phyloP scores from a whole-genome alignment of 2,113 vertebrate species.

The Crotophaga sulcirostris region DNA sequence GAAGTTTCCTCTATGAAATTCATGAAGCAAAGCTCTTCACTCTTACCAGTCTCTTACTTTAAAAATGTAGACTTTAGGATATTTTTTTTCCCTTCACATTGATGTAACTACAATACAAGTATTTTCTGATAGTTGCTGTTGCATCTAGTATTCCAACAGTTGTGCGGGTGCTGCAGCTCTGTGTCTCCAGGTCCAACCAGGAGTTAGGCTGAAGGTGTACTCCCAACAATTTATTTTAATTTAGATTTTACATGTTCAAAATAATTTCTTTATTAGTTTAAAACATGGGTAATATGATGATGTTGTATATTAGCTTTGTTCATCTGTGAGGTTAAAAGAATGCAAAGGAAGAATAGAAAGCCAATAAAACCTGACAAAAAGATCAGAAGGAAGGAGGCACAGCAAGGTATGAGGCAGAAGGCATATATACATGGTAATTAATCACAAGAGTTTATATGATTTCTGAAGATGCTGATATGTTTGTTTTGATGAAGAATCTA shows the following conservation, averaged over 20 bases:
- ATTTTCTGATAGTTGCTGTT: background rate
- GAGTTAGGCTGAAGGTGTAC: background rate
- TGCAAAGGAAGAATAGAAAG: background rate
- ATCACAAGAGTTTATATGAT: background rate
- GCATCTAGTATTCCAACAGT: background rate
- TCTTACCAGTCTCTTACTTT: background rate
- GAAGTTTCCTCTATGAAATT: background rate
- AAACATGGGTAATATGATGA: background rate
- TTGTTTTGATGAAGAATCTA: background rate
- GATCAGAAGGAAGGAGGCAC: background rate
- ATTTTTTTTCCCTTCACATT: background rate
- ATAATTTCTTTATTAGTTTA: background rate
- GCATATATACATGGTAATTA: background rate
- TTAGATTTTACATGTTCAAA: background rate
- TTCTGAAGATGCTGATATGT: background rate
- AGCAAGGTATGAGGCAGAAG: background rate
- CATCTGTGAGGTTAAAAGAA: background rate
- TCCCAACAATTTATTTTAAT: background rate
- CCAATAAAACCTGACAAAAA: background rate
- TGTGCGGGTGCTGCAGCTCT: background rate
- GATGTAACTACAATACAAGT: background rate
- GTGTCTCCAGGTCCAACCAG: background rate
- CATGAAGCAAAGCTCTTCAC: background rate
- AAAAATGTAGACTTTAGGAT: background rate
- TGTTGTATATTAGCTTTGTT: background rate